phyloP scores from a whole-genome alignment of 2,888 invertebrate genomes.

The Erynnis tages region DNA sequence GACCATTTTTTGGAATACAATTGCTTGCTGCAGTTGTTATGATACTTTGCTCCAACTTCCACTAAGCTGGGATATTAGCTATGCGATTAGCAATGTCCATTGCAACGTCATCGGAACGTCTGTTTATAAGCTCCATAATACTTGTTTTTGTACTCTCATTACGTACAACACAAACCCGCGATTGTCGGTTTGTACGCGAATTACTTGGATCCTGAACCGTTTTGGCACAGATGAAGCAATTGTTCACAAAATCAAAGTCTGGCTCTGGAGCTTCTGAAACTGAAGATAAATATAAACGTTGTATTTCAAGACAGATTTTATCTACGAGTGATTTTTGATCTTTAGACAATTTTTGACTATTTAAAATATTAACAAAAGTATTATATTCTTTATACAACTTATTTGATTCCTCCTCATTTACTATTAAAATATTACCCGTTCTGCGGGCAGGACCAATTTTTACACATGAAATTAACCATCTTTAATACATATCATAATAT shows the following conservation, averaged over 20 bases:
- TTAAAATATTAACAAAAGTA: no score
- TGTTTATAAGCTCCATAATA: slow-evolving; percentile 17
- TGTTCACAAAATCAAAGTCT: slow-evolving; percentile 22
- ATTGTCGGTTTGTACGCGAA: no score
- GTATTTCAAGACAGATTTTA: no score
- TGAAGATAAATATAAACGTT: slow-evolving; percentile 26
- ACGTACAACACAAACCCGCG: slow-evolving; percentile 4
- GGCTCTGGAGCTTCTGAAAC: slow-evolving; percentile 20
- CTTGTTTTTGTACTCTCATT: slow-evolving; percentile 25
- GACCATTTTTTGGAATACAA: slow-evolving; percentile 30
- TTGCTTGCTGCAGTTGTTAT: slow-evolving; percentile 29
- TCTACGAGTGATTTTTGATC: no score
- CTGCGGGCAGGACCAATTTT: no score
- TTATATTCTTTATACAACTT: no score
- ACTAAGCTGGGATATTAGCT: slow-evolving; percentile 29
- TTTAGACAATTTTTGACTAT: no score
- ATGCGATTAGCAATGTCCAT: slow-evolving; percentile 18
- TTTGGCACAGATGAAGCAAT: slow-evolving; percentile 21
- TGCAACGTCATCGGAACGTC: slow-evolving; percentile 25
- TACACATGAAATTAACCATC: no score
- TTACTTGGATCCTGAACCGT: no score
- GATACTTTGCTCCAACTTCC: slow-evolving; percentile 29
- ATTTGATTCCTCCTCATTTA: no score
- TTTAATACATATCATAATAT: no score
- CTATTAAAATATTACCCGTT: no score